These are phyloP conservation scores for Caprella mutica DNA, from an alignment of 2,888 invertebrate species.

Conservation along the genomic window DNA sequence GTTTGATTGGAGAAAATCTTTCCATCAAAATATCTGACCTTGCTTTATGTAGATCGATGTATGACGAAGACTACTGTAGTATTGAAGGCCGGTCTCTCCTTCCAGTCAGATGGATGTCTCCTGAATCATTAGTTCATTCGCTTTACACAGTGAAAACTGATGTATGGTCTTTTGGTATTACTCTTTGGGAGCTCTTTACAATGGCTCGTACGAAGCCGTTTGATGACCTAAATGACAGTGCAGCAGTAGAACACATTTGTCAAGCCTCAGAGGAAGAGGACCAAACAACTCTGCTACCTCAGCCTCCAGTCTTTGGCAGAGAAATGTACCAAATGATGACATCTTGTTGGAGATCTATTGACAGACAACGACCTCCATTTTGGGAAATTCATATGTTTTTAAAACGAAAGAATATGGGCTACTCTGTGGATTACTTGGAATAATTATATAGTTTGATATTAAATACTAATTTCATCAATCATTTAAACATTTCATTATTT, in stretches of 20 bases:
- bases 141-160: conserved; percentile 75
- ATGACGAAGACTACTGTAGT: conserved; percentile 65
- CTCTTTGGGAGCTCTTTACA: conserved; percentile 75
- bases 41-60: conserved; percentile 58
- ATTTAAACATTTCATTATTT: too few relatives aligned
- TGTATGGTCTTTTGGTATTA: conserved; percentile 79
- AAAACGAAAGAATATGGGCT: conserved; percentile 54
- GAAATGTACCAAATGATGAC: conserved; percentile 84
- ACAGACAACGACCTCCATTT: conserved; percentile 69
- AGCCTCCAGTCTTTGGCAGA: conserved; percentile 64
- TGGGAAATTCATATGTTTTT: conserved; percentile 77
- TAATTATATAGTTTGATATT: conserved; percentile 1
- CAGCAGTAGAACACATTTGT: conserved; percentile 69
- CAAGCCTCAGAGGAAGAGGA: conserved; percentile 61
- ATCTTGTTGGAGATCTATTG: conserved; percentile 78
- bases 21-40: conserved; percentile 62
- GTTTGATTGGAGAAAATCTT: conserved; percentile 63
- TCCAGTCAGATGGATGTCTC: conserved; percentile 81
- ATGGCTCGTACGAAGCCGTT: conserved; percentile 71
- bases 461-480: too few relatives aligned
- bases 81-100: conserved; percentile 54
- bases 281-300: conserved; percentile 47
- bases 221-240: conserved; percentile 63
- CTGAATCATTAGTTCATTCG: conserved; percentile 74
- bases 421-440: conserved; percentile 22